These are phyloP conservation scores for Petrocephalus zakoni DNA, from an alignment of 2,113 vertebrate species.

Conservation along the genomic window DNA sequence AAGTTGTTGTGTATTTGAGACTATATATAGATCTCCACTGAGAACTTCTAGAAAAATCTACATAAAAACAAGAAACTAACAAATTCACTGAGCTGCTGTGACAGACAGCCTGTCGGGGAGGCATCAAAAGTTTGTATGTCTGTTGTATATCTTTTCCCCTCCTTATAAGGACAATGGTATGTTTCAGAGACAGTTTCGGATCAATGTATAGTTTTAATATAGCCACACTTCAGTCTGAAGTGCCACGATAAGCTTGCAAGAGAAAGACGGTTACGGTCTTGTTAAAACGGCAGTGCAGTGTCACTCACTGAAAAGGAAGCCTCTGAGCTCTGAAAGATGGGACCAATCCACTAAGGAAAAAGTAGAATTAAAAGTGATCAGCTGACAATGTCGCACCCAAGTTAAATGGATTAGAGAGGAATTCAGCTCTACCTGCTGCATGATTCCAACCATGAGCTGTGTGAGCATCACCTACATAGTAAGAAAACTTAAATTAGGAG, in stretches of 20 bases:
- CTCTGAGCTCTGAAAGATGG: conserved; percentile 47
- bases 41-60: neutral
- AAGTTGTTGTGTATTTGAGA: neutral
- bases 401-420: neutral
- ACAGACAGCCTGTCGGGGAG: neutral
- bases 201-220: neutral
- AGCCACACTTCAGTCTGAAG: neutral
- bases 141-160: neutral
- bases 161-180: neutral
- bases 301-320: conserved; percentile 45
- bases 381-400: neutral
- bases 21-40: neutral
- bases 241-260: neutral
- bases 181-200: neutral
- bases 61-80: neutral
- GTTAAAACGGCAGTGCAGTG: neutral
- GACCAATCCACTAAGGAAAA: conserved; percentile 43
- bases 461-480: conserved; percentile 42
- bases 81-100: neutral
- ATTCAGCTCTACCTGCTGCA: conserved; percentile 44
- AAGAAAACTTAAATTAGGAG: neutral
- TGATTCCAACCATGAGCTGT: conserved; percentile 47
- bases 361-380: neutral
- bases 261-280: no score
- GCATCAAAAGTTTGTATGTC: neutral